phyloP scores from a whole-genome alignment of 1,140 invertebrate species.

The Rhagoletis pomonella region DNA sequence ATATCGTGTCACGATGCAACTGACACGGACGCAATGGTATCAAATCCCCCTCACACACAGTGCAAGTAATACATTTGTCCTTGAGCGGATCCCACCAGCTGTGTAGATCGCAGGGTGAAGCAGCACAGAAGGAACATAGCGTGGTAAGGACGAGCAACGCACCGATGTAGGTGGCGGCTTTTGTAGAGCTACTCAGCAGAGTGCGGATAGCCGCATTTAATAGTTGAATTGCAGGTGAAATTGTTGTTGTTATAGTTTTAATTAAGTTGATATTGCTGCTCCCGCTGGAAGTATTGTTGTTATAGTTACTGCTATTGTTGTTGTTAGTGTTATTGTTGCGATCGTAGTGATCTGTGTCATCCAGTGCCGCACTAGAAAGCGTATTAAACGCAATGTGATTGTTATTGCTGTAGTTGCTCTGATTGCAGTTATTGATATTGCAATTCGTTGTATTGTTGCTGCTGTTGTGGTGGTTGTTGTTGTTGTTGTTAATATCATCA shows the following conservation, averaged over 20 bases:
- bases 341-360: too few relatives aligned
- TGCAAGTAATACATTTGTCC: slow-evolving; percentile 69
- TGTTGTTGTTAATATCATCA: slow-evolving; percentile 18
- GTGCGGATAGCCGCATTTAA: background rate
- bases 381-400: background rate
- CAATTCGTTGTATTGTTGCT: background rate
- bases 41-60: slow-evolving; percentile 67
- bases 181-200: slow-evolving; percentile 20
- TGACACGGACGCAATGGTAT: slow-evolving; percentile 71
- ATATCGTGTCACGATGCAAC: slow-evolving; percentile 70
- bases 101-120: slow-evolving; percentile 66
- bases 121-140: slow-evolving; percentile 57
- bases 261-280: slow-evolving; percentile 18
- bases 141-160: slow-evolving; percentile 52
- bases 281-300: background rate
- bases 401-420: background rate
- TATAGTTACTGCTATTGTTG: slow-evolving; percentile 7
- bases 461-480: background rate
- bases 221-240: background rate
- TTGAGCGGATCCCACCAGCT: slow-evolving; percentile 71
- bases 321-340: background rate
- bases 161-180: slow-evolving; percentile 20
- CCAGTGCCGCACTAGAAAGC: too few relatives aligned
- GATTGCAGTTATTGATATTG: background rate
- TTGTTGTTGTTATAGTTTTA: slow-evolving; percentile 12